Evolutionary conservation across 2,888 invertebrate species (phyloP).

Genomic region (Agriopis leucophaearia): DNA sequence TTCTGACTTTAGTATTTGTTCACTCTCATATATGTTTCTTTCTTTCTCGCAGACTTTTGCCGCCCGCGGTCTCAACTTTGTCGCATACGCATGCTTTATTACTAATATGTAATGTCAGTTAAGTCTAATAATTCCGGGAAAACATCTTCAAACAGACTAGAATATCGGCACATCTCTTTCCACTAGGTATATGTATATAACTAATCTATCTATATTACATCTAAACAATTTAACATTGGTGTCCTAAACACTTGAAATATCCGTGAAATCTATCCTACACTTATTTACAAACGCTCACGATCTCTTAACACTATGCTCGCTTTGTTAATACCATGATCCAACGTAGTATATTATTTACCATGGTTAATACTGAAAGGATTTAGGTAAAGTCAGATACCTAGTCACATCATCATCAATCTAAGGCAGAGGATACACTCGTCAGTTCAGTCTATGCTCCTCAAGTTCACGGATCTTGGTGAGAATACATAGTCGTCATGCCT

Average conservation of each 20-base stretch:
- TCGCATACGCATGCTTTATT: neutral
- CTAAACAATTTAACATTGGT: slow-evolving; percentile 18
- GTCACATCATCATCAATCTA: neutral
- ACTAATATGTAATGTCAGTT: neutral
- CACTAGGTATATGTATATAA: slow-evolving; percentile 24
- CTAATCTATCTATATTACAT: slow-evolving; percentile 8
- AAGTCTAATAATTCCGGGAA: slow-evolving; percentile 24
- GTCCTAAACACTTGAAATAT: slow-evolving; percentile 24
- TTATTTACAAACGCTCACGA: slow-evolving; percentile 29
- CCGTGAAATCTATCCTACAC: slow-evolving; percentile 26
- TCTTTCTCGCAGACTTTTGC: neutral
- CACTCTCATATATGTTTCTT: too few species aligned
- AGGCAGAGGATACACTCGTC: too few species aligned
- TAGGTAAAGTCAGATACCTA: slow-evolving; percentile 1
- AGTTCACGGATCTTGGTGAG: too few species aligned
- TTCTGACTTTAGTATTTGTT: neutral
- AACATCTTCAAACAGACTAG: slow-evolving; percentile 53
- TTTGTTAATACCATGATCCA: slow-evolving; percentile 34
- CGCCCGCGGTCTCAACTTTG: neutral
- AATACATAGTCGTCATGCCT: too few species aligned
- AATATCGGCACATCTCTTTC: slow-evolving; percentile 54
- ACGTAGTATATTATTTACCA: too few species aligned
- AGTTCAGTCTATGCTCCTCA: too few species aligned
- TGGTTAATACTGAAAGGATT: slow-evolving; percentile 5
- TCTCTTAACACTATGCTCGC: slow-evolving; percentile 30